Base-by-base conservation (phyloP, 2,797 vertebrate species). In the Echiichthys vipera region DNA sequence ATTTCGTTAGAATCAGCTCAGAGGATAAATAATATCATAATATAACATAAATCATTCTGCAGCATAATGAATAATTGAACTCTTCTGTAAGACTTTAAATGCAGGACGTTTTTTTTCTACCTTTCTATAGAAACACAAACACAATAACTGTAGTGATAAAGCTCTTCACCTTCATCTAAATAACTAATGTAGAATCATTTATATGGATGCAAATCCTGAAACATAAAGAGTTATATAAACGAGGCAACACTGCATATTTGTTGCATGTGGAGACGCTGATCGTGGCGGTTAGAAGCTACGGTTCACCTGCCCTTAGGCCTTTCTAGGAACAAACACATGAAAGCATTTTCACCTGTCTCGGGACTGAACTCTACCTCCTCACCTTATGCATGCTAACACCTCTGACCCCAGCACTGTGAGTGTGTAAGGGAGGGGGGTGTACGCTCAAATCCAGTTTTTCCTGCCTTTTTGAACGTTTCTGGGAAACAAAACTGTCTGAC, bases 301-400 rank as follows among this genome's bases (percentile, higher is more conserved):
- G 46, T 64, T 90, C 80, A 84, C 66, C 62, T 82, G 84, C 79
- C 85, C 78, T 71, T 57, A 50, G 85, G 85, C 83, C 78, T 72
- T n/a, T 66, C 78, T 67, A 69, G 59, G 45, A 71, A 55, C 54
- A 65, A 67, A 77, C 71, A 81, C 82, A 89, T 90, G 76, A 90
- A 87, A 90, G 81, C 72, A 81, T 74, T 84, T 89, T 89, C 85
- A 89, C 83, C 77, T 89, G 84, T 87, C 83, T 87, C 63, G 64
- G 30, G 47, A 51, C 58, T 68, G 61, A 87, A 79, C 78, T 70
- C 81, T 66, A 76, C 79, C 84, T 79, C 59, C 71, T 83, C 55
- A 78, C 75, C 83, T 80, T 72, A 20, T 77, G 73, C 67, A 77
- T 67, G 61, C 37, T 56, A 39, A 9, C 69, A 67, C 80, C 75